Conservation (phyloP, 2,113 vertebrate species). For the Antigone vipio region DNA sequence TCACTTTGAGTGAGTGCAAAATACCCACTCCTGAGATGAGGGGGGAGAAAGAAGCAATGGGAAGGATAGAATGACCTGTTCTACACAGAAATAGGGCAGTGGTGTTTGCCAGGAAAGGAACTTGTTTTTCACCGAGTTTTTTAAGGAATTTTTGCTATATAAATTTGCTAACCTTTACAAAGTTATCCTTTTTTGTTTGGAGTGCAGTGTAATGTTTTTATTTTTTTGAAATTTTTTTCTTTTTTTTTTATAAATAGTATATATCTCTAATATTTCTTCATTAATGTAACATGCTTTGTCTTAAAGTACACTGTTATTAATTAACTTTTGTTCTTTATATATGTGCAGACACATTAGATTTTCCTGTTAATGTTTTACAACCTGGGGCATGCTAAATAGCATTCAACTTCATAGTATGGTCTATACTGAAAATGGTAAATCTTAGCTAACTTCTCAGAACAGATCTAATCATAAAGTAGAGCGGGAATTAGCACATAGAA, state of each 20-base stretch:
- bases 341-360: neutral
- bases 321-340: neutral
- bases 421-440: constrained; percentile 12
- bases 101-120: neutral
- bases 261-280: neutral
- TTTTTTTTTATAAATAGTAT: neutral
- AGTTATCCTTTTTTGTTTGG: neutral
- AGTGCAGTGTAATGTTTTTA: neutral
- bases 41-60: neutral
- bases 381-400: neutral
- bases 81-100: neutral
- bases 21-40: neutral
- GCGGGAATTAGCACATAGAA: neutral
- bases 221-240: neutral
- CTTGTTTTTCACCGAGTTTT: neutral
- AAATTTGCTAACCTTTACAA: neutral
- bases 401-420: neutral
- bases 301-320: neutral
- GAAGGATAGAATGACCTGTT: neutral
- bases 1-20: neutral
- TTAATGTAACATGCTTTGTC: neutral
- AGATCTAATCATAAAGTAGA: neutral
- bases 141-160: neutral
- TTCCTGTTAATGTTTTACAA: constrained; percentile 38
- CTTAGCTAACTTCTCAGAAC: neutral